Evolutionary conservation across 2,797 vertebrate genomes (phyloP).

Genomic region (Coregonus suidteri): DNA sequence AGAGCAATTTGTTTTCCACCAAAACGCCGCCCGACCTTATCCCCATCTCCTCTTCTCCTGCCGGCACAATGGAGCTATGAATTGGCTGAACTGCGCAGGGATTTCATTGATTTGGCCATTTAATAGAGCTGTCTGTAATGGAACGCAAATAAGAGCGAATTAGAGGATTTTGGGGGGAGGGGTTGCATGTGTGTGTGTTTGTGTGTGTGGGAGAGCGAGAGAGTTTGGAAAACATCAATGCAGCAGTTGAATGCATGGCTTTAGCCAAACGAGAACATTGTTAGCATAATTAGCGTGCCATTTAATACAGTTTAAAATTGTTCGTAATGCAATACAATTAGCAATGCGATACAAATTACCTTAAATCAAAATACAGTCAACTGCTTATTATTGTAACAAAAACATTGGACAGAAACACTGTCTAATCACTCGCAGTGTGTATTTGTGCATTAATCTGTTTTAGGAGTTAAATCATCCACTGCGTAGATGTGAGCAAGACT

Average conservation of each 20-base stretch:
- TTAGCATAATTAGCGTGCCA: neutral
- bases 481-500: neutral
- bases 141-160: slow-evolving; percentile 69
- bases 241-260: neutral
- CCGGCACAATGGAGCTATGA: slow-evolving; percentile 55
- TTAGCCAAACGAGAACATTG: neutral
- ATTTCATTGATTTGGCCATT: slow-evolving; percentile 68
- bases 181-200: slow-evolving; percentile 23
- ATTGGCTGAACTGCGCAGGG: slow-evolving; percentile 61
- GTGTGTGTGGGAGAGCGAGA: slow-evolving; percentile 26
- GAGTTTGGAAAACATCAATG: neutral
- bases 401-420: neutral
- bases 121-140: slow-evolving; percentile 52
- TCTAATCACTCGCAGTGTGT: neutral
- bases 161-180: slow-evolving; percentile 15
- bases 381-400: neutral
- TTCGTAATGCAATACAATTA: neutral
- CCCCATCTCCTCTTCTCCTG: neutral
- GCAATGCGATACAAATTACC: neutral
- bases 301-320: neutral
- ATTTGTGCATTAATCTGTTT: neutral
- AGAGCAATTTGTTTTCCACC: slow-evolving; percentile 81
- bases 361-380: neutral
- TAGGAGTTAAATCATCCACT: neutral
- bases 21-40: slow-evolving; percentile 57